These are phyloP conservation scores for Silurus asotus DNA, from an alignment of 2,113 vertebrate genomes.

Conservation along the genomic window DNA sequence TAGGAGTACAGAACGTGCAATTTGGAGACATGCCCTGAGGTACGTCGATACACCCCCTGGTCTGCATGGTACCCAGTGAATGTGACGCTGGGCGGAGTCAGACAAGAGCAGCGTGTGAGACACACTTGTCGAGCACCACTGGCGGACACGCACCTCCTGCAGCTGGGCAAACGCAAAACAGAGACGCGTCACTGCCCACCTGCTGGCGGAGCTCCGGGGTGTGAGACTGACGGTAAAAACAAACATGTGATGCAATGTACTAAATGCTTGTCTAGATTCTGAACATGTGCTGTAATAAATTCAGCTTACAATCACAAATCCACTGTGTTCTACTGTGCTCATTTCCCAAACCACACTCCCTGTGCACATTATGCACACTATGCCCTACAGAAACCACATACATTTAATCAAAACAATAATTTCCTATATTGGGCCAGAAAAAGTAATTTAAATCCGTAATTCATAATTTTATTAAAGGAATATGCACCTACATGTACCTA, in stretches of 20 bases:
- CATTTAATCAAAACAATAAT: not conserved
- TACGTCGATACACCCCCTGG: constrained; percentile 95
- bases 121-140: constrained; percentile 91
- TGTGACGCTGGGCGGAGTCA: constrained; percentile 83
- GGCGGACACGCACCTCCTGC: constrained; percentile 85
- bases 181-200: constrained; percentile 91
- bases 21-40: constrained; percentile 88
- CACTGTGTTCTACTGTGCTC: not conserved
- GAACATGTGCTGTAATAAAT: not conserved
- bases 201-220: constrained; percentile 79
- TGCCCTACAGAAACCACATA: not conserved
- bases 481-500: not conserved
- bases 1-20: constrained; percentile 94
- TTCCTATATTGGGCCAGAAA: not conserved
- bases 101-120: constrained; percentile 92
- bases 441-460: not conserved
- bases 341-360: not conserved
- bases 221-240: constrained; percentile 86
- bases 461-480: not conserved
- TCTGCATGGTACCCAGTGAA: constrained; percentile 94
- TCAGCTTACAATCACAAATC: not conserved
- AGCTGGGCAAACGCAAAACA: constrained; percentile 86
- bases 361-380: not conserved
- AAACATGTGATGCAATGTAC: not conserved
- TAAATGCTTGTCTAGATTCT: not conserved